Conservation (phyloP, 2,113 vertebrate genomes). For the Potamarius usumacintae region DNA sequence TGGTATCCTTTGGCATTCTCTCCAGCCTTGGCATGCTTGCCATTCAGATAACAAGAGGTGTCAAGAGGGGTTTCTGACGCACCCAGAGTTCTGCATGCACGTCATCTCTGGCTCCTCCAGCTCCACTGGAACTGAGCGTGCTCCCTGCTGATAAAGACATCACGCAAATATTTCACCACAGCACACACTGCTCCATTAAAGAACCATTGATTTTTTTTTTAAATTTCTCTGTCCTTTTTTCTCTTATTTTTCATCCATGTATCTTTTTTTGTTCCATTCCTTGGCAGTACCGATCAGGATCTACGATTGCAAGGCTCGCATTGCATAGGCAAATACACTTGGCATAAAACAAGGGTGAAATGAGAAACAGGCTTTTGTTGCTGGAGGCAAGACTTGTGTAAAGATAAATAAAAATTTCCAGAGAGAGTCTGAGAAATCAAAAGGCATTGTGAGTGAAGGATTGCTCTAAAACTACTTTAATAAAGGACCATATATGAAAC, state of each 20-base stretch:
- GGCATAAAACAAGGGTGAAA: conserved; percentile 57
- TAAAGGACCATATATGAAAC: conserved; percentile 44
- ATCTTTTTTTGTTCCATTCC: conserved; percentile 1
- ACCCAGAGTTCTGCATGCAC: conserved; percentile 35
- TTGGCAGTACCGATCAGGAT: conserved; percentile 66
- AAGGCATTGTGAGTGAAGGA: conserved; percentile 50
- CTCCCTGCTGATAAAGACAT: conserved; percentile 60
- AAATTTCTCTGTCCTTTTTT: conserved; percentile 12
- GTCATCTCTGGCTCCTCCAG: conserved; percentile 22
- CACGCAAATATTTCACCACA: conserved; percentile 51
- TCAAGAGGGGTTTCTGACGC: conserved; percentile 45
- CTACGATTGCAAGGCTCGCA: conserved; percentile 49
- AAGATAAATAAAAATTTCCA: conserved; percentile 59
- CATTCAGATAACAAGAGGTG: conserved; percentile 45
- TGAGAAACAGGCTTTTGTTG: conserved; percentile 63
- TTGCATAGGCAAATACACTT: conserved; percentile 66
- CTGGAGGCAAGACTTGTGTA: conserved; percentile 60
- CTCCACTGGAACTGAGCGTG: conserved; percentile 48
- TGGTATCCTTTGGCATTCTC: conserved; percentile 32
- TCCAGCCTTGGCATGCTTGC: conserved; percentile 28
- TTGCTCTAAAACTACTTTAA: conserved; percentile 47
- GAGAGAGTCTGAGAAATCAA: conserved; percentile 67
- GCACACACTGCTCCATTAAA: conserved; percentile 56
- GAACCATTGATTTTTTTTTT: conserved; percentile 48
- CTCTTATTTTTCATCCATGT: not conserved